A percentile compares a stretch with the other conserved stretches of the same genome.
phyloP scores from a whole-genome alignment of 2,888 invertebrate genomes.

The Ectropis crepuscularia region DNA sequence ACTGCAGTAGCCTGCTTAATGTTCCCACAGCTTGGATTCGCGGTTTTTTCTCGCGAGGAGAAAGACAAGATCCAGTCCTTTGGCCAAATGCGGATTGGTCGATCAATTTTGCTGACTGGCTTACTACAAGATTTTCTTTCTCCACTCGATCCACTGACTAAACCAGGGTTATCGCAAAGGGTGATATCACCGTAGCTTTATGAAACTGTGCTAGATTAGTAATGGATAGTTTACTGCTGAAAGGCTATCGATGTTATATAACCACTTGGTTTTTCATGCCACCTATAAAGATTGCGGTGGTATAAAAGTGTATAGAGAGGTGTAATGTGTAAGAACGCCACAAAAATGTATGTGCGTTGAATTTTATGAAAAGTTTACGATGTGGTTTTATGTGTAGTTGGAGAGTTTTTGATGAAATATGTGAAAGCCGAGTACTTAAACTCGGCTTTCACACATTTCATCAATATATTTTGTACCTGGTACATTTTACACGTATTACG shows the following conservation, averaged over 20 bases:
- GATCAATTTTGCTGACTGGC: not conserved
- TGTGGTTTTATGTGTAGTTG: slow-evolving; percentile 13
- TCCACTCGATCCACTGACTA: slow-evolving; percentile 14
- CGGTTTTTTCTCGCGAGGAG: no score
- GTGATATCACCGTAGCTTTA: slow-evolving; percentile 59
- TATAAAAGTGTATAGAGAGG: slow-evolving; percentile 26
- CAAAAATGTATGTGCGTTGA: slow-evolving; percentile 28
- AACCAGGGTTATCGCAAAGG: slow-evolving; percentile 33
- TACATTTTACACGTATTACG: no score
- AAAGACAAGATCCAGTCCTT: no score
- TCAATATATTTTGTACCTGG: not conserved
- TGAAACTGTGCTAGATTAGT: slow-evolving; percentile 61
- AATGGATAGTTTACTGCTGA: slow-evolving; percentile 59
- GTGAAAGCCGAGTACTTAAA: not conserved
- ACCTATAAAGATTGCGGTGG: slow-evolving; percentile 40
- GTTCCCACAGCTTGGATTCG: no score
- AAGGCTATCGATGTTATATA: slow-evolving; percentile 57
- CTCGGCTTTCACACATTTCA: no score
- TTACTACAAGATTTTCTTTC: not conserved
- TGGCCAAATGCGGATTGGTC: no score
- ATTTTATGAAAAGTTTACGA: slow-evolving; percentile 23
- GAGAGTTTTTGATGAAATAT: slow-evolving; percentile 7
- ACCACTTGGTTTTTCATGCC: slow-evolving; percentile 39
- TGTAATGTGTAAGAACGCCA: slow-evolving; percentile 27
- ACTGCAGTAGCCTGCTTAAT: no score